Base-by-base conservation (phyloP, 2,113 vertebrate genomes). In the Dendrocopos noguchii region DNA sequence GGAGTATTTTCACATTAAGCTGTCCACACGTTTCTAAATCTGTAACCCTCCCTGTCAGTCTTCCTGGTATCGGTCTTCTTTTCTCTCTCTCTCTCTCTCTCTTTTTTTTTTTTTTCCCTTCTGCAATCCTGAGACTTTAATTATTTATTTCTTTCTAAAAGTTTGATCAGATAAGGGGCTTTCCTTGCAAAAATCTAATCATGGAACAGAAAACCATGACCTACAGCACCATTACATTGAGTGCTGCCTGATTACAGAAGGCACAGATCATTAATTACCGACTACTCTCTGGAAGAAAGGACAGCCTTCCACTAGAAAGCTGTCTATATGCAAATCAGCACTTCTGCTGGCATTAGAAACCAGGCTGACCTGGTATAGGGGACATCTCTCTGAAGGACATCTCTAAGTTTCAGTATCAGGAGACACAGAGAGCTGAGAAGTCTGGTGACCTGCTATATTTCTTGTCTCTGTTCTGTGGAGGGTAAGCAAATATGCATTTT, bases 271-370 rank as follows among this genome's bases (percentile, higher is more conserved):
- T 56, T 87, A 80, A 91, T 72, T 71, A 47, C 42, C 34, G 46
- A 10, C 17, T 34, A 31, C 65, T 31, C 63, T 82, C 47, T 39
- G 44, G 65, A 82, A 74, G 59, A 80, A 92, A 84, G 14, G 66
- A 15, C 52, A 74, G 11, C 80, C 89, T 94, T 88, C 47, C 56
- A 74, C 70, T 4, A 67, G 28, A 91, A 91, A 95, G 29, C 52
- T 91, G 36, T 91, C 44, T 87, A 39, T 85, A 91, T 72, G 82
- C 44, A 92, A 95, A 92, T 95, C 19, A 47, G 12, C 36, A 61
- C 9, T 13, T 79, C 74, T 84, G n/a, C 65, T 76, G 61, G 33
- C 60, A 46, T 79, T 87, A 94, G 63, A 84, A 20, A 63, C 15
- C 7, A 12, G 7, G 74, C 1, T 53, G 39, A 84, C 83, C 15